Percentiles rank a stretch among this genome's conserved stretches.
These are phyloP conservation scores for Haliclystus octoradiatus DNA, from an alignment of 30 jellyfish, hydroid and myxozoan genomes.

Conservation along the genomic window DNA sequence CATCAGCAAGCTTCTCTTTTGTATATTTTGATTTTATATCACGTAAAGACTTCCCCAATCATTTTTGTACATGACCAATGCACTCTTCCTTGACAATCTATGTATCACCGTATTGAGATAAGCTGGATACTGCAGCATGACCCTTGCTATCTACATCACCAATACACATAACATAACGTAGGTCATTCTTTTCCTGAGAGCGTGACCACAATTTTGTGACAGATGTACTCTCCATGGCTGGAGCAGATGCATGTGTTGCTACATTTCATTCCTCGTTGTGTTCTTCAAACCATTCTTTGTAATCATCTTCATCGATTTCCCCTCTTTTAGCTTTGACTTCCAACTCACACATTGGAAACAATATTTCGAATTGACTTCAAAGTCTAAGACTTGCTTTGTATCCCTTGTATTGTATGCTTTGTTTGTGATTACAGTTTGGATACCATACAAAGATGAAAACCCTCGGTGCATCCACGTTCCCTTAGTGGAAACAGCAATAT, in stretches of 20 bases:
- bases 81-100: background rate
- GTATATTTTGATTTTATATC: background rate
- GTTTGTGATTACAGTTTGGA: conserved; percentile 3
- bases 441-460: conserved; percentile 13
- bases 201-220: background rate
- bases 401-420: too few species aligned
- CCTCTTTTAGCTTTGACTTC: background rate
- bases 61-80: background rate
- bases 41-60: background rate
- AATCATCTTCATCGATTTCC: background rate
- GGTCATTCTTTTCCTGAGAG: background rate
- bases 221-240: background rate
- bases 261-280: background rate
- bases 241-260: background rate
- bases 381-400: conserved; percentile 20
- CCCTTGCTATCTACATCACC: conserved; percentile 1
- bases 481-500: conserved; percentile 12
- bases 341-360: conserved; percentile 3
- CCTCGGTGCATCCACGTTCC: conserved; percentile 35
- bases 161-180: background rate
- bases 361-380: background rate
- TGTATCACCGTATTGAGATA: background rate
- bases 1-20: background rate
- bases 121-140: background rate
- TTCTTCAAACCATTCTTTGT: background rate